Base-by-base conservation (phyloP, 1,140 invertebrate genomes). In the Nylanderia fulva region DNA sequence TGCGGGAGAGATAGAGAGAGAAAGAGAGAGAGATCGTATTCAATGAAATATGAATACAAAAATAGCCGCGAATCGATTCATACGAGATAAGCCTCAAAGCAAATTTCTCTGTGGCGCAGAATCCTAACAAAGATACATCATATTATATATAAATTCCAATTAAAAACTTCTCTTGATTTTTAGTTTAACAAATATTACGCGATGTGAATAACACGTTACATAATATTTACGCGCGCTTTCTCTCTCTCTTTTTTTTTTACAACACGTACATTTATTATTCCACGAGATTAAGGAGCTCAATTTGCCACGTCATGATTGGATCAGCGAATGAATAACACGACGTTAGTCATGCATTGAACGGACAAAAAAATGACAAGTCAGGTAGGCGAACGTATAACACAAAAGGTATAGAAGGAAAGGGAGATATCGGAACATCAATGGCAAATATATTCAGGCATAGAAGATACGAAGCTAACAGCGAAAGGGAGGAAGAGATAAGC, bases 11-110 rank as follows among this genome's bases (percentile, higher is more conserved):
- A 76, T 36, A n/a, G n/a, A 33, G 29, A 33, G 29, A 3, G 29
- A 33, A 3, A 33, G 29, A 33, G 29, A 33, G 29, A 33, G 58
- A n/a, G 39, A 77, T 36, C 39, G 27, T 45, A 29, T 39, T 27
- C 63, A 24, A 39, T 63, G 56, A 76, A 63, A 63, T 63, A 42
- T 45, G 74, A 76, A 29, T 60, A 54, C 56, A 33, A 63, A 52
- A 76, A 63, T 13, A 29, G 33, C 39, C n/a, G 39, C 24, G 27
- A 77, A 68, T 69, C 45, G 15, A 79, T 29, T 79, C 45, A 33
- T 54, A 39, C 45, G 76, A 77, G 71, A 36, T 36, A 74, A 63
- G 39, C 45, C 64, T 77, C 74, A 45, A 64, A 64, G 58, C 9
- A 15, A 56, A 21, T 54, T 13, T 48, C 13, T 15, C 3, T 18